Conservation (phyloP, 64 coral and sea anemone genomes). For the Stichodactyla mertensii region DNA sequence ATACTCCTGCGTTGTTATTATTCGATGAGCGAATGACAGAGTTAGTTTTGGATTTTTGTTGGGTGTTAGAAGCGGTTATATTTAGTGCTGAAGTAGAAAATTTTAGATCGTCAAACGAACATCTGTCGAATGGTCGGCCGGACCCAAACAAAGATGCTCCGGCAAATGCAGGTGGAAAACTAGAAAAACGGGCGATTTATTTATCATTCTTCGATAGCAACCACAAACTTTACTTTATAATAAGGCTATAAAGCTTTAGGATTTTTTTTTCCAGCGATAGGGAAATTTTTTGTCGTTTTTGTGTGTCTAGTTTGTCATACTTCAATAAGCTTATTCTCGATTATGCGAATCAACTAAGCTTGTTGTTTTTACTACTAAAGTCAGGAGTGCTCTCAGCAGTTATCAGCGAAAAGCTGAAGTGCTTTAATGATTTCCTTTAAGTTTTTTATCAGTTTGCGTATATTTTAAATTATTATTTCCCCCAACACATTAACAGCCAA, state of each 20-base stretch:
- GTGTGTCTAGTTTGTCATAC: not conserved
- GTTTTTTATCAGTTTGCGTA: not conserved
- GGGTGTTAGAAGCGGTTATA: not conserved
- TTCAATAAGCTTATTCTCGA: too few relatives aligned
- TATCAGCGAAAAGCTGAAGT: not conserved
- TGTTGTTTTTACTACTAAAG: too few relatives aligned
- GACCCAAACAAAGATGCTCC: slow-evolving; percentile 4
- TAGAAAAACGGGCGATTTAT: not conserved
- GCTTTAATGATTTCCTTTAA: not conserved
- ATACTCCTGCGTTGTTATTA: not conserved
- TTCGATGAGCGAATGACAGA: not conserved
- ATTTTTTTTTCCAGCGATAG: not conserved
- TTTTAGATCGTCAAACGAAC: not conserved
- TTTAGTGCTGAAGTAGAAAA: not conserved
- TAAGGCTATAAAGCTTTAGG: not conserved
- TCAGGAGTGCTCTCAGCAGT: too few relatives aligned
- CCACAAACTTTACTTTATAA: not conserved
- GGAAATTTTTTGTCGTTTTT: not conserved
- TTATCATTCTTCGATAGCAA: not conserved
- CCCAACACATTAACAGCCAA: not conserved
- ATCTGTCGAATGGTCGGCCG: not conserved
- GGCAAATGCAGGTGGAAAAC: not conserved
- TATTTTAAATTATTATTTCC: not conserved
- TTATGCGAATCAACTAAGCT: too few relatives aligned
- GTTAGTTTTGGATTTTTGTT: not conserved